Conservation (phyloP, 2,113 vertebrate genomes). For the Eulacestoma nigropectus region DNA sequence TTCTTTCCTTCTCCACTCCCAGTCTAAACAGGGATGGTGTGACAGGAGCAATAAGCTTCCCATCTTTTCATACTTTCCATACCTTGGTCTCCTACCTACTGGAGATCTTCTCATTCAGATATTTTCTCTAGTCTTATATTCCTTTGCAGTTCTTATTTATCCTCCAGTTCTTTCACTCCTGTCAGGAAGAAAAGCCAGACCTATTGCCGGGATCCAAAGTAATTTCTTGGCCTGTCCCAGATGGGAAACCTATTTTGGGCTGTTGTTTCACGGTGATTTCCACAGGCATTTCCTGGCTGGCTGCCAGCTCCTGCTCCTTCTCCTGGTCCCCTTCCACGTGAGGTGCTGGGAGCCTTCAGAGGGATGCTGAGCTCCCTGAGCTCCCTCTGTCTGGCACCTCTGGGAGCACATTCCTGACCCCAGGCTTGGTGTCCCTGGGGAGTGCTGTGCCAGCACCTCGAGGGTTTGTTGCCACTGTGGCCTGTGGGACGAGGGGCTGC, state of each 20-base stretch:
- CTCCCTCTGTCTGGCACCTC: neutral
- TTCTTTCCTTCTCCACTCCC: neutral
- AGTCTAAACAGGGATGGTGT: neutral
- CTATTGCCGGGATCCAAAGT: neutral
- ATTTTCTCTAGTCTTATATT: neutral
- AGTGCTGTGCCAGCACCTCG: rapidly evolving
- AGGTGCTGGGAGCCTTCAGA: neutral
- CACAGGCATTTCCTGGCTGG: neutral
- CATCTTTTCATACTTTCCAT: neutral
- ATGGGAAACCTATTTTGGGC: neutral
- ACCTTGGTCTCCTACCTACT: neutral
- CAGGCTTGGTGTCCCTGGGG: neutral
- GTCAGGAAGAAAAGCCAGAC: neutral
- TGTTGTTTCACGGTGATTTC: neutral
- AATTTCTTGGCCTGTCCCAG: neutral
- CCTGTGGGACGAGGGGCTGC: neutral
- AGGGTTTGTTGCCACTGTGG: neutral
- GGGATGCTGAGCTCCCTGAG: neutral
- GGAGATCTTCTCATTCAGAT: neutral
- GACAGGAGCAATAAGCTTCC: neutral
- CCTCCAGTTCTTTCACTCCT: neutral
- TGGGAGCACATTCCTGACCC: neutral
- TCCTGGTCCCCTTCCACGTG: neutral
- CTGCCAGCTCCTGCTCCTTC: neutral
- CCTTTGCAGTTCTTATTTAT: neutral